Conservation (phyloP, 2,797 vertebrate species). For the Crocidura indochinensis region DNA sequence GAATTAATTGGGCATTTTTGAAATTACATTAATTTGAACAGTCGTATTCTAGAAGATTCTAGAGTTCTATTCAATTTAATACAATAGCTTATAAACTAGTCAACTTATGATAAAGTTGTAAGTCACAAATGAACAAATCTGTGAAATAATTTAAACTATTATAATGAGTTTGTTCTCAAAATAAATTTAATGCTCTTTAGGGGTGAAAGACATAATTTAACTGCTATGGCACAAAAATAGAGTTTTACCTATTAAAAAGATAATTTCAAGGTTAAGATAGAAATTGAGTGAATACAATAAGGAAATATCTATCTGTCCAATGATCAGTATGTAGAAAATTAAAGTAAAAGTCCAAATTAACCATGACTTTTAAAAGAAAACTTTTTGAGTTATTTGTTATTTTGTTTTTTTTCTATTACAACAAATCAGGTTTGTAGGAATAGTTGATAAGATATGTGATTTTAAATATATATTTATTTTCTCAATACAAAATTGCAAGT, state of each 20-base stretch:
- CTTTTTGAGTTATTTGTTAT: background rate
- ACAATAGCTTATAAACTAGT: constrained; percentile 67
- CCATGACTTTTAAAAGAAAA: background rate
- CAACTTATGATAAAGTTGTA: constrained; percentile 53
- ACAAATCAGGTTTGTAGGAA: background rate
- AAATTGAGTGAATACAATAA: background rate
- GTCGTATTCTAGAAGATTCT: constrained; percentile 67
- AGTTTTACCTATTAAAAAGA: background rate
- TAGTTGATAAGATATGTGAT: background rate
- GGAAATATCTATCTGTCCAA: background rate
- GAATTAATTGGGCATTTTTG: constrained; percentile 75
- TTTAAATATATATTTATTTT: constrained; percentile 32
- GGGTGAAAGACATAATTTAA: background rate
- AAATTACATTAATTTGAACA: constrained; percentile 73
- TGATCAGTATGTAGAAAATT: background rate
- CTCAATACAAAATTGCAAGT: background rate
- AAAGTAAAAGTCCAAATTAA: constrained; percentile 3
- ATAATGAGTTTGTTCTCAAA: constrained; percentile 66
- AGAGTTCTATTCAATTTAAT: constrained; percentile 28
- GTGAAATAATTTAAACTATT: constrained; percentile 57
- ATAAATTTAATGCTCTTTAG: constrained; percentile 9
- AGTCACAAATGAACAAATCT: constrained; percentile 73
- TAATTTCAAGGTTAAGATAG: background rate
- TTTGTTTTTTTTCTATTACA: background rate
- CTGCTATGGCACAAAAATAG: background rate